phyloP scores from a whole-genome alignment of 2,888 invertebrate genomes.

The Yponomeuta malinellus region DNA sequence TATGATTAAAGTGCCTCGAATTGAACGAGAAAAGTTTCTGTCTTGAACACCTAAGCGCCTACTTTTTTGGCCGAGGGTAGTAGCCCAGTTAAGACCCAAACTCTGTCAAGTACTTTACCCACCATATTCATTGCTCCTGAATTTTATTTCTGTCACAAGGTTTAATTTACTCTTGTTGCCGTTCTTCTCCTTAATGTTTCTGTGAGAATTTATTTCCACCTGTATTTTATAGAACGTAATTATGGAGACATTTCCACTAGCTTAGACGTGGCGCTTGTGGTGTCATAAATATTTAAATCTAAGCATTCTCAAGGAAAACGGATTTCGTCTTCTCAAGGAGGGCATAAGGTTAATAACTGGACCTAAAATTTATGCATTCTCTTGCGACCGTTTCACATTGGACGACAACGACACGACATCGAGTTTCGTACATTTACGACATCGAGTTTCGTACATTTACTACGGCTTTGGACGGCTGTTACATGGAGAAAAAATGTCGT shows the following conservation, averaged over 20 bases:
- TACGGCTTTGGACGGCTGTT: no score
- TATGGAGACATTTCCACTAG: background rate
- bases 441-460: no score
- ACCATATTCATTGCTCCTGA: background rate
- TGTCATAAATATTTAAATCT: background rate
- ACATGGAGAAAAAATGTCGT: no score
- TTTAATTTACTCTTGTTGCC: background rate
- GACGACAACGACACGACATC: no score
- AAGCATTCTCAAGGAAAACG: background rate
- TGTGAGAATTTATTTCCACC: background rate
- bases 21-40: slow-evolving; percentile 64
- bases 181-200: slow-evolving; percentile 1
- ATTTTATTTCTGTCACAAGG: background rate
- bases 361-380: background rate
- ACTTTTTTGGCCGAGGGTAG: slow-evolving; percentile 16
- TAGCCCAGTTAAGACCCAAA: background rate
- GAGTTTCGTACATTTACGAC: no score
- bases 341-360: background rate
- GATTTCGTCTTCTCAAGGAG: no score
- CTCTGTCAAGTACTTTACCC: background rate
- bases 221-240: background rate
- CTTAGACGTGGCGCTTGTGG: background rate
- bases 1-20: slow-evolving; percentile 59
- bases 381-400: background rate
- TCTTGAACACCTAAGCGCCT: slow-evolving; percentile 25